These are phyloP conservation scores for Artibeus jamaicensis DNA, from an alignment of 2,797 vertebrate genomes.

Conservation along the genomic window DNA sequence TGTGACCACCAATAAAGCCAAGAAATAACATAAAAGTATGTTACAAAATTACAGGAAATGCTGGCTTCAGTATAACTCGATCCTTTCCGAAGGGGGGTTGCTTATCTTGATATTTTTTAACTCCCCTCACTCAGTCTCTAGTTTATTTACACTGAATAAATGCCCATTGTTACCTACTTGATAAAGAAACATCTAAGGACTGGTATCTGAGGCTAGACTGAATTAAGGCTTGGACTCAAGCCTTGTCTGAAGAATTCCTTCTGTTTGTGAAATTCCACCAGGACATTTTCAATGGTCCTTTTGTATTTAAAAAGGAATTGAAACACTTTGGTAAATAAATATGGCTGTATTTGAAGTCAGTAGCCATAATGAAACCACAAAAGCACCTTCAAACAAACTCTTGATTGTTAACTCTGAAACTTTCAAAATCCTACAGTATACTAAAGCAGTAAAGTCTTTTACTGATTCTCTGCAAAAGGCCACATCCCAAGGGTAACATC, in stretches of 20 bases:
- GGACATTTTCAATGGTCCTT: slow-evolving; percentile 54
- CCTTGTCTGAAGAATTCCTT: slow-evolving; percentile 53
- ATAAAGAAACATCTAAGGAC: slow-evolving; percentile 53
- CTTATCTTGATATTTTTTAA: slow-evolving; percentile 37
- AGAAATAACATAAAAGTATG: slow-evolving; percentile 39
- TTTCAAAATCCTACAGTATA: not conserved
- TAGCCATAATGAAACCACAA: slow-evolving; percentile 41
- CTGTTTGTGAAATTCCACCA: slow-evolving; percentile 55
- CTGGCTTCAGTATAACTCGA: not conserved
- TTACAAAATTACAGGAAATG: slow-evolving; percentile 22
- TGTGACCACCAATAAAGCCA: not conserved
- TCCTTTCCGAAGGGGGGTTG: not conserved
- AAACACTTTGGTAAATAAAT: slow-evolving; percentile 64
- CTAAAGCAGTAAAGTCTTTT: not conserved
- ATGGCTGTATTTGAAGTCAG: slow-evolving; percentile 49
- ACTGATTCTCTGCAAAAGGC: slow-evolving; percentile 13
- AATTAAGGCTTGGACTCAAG: slow-evolving; percentile 45
- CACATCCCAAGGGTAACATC: not conserved
- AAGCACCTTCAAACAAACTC: slow-evolving; percentile 47
- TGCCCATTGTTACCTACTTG: slow-evolving; percentile 40
- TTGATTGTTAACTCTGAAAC: slow-evolving; percentile 33
- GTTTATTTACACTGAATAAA: slow-evolving; percentile 53
- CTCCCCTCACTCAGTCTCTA: not conserved
- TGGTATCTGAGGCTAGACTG: slow-evolving; percentile 16
- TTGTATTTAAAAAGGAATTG: slow-evolving; percentile 62